Conservation (phyloP, 2,888 invertebrate genomes). For the Vannuccia rotundouncinata region DNA sequence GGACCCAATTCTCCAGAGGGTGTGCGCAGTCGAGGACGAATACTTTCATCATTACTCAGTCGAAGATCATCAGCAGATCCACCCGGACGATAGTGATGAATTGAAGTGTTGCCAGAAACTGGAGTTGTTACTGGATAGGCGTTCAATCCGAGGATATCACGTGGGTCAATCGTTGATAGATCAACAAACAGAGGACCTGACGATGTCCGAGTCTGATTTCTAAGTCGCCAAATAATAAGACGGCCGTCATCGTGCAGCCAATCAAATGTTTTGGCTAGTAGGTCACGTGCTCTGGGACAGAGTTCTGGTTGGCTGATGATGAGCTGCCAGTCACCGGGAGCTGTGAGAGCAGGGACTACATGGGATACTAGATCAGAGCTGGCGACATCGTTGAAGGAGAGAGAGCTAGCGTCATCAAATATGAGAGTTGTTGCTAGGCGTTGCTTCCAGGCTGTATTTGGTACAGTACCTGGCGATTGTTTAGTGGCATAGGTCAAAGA, state of each 20-base stretch:
- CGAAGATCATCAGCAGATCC: not conserved
- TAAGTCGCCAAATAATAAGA: not conserved
- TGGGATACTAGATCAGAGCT: not conserved
- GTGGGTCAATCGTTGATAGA: not conserved
- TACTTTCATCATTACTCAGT: not conserved
- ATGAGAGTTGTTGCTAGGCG: not conserved
- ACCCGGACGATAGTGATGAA: not conserved
- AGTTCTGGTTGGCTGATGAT: slow-evolving; percentile 12
- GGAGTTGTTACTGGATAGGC: not conserved
- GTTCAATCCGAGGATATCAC: not conserved
- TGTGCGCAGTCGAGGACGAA: not conserved
- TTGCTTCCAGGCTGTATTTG: not conserved
- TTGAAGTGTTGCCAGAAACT: not conserved
- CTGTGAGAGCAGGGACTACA: not conserved
- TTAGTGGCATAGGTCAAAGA: not conserved
- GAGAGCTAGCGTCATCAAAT: not conserved
- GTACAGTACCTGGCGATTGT: not conserved
- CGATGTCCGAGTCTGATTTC: not conserved
- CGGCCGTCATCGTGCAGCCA: not conserved
- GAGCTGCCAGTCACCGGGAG: slow-evolving; percentile 3
- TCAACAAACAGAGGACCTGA: not conserved
- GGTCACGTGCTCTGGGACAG: not conserved
- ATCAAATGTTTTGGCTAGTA: not conserved
- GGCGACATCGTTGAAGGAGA: not conserved
- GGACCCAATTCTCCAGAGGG: not conserved